Base-by-base conservation (phyloP, 92 coral and sea anemone genomes). In the Phenganax subtilis region DNA sequence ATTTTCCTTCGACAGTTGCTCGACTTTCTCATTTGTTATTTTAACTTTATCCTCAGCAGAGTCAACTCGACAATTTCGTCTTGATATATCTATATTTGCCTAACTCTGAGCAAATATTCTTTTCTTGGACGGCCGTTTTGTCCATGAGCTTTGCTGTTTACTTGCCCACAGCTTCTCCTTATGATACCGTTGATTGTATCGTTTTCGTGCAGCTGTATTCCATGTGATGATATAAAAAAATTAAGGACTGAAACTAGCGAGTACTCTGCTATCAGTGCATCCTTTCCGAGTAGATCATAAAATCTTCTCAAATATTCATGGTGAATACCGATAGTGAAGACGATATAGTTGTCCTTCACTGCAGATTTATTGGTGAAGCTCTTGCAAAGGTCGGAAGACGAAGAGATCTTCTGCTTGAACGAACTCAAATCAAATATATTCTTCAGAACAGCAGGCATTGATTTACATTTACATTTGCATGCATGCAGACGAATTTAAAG, bases 181-280 rank as follows among this genome's bases (percentile, higher is more conserved):
- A 84, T 0, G 15, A 75, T 56, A 75, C 86, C 82, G 52, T 84
- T 51, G 51, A 84, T 84, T 84, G 82, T 12, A 37, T 57, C 61
- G 75, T 64, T 72, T 77, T 83, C 82, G 60, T 83, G 72, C 11
- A 83, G 76, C 67, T 83, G 60, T 53, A 75, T 12, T 47, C 81
- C 70, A 6, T 73, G 75, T 15, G 52, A 47, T 2, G 3, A 52
- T 16, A 83, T 28, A 9, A 54, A 75, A 12, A 75, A 73, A 71
- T 83, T 83, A 73, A 83, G 51, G 14, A 75, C 53, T 75, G 60
- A 0, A 9, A 75, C 81, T 51, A 72, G 64, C 12, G 86, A 83
- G 37, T 72, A 83, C 76, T 52, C 58, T 7, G 82, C 51, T 59
- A 75, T n/a, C 15, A 57, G 7, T 25, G 75, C 64, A 70, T 70